Evolutionary conservation across 2,888 invertebrate genomes (phyloP), one percentile per base, ranked within the genome.

Genomic region (Cheilosia pagana): DNA sequence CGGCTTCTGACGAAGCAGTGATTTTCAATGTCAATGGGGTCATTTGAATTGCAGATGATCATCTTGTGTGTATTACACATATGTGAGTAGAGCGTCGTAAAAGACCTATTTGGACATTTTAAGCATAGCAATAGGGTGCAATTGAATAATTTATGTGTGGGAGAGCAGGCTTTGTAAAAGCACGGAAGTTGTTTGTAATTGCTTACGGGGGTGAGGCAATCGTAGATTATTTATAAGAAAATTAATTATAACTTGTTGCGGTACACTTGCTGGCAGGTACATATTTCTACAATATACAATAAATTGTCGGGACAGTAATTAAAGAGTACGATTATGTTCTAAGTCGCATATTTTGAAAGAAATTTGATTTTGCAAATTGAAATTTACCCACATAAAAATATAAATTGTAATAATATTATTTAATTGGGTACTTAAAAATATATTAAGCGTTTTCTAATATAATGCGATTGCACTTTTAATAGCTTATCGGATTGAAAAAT

Each of bases 1-100:
- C 45, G 72, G 16, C 21, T 48, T 35, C 45, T 35, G 23, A 5
- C 14, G 0, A 39, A 60, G 60, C 21, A 28, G 53, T 16, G 5
- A 0, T 41, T 71, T 78, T 71, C 78, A 78, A 71, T 57, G 71
- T 78, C 70, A 63, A 21, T 41, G 14, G 57, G 55, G 53, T 62
- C 6, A 57, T 70, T 50, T 78, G 70, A 62, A 62, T 77, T 70
- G 43, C 55, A 70, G 55, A 70, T 63, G 55, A 70, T 25, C 28
- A 14, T 57, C 21, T 12, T 19, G 1, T 72, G 39, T 31, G 35
- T 3, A 12, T 55, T 21, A 23, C 4, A 12, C 12, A 3, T n/a
- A 16, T 31, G 7, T 39, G 16, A 39, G 23, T 5, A 10, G 3
- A 35, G 14, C 10, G 12, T 7, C 7, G 12, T n/a, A 39, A 16